These are phyloP conservation scores for Unio pictorum DNA, from an alignment of 2,888 invertebrate species.

Conservation along the genomic window DNA sequence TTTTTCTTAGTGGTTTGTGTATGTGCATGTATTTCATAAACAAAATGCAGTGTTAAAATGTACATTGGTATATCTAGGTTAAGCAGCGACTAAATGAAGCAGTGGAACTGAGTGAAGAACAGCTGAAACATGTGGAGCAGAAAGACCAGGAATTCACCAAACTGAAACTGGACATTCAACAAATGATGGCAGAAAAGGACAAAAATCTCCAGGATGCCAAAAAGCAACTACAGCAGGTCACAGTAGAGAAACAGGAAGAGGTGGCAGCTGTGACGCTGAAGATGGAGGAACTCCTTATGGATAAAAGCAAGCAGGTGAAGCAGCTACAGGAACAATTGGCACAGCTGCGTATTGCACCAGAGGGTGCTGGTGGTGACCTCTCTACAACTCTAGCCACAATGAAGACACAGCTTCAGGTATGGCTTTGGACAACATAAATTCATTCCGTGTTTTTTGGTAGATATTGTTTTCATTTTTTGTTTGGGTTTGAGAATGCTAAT, in stretches of 20 bases:
- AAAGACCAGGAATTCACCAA: conserved; percentile 46
- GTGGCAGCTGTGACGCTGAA: conserved; percentile 12
- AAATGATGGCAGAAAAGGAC: conserved; percentile 38
- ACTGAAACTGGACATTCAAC: conserved; percentile 45
- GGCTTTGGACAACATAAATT: not conserved
- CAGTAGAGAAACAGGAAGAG: conserved; percentile 21
- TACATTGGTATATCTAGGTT: conserved; percentile 6
- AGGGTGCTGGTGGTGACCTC: conserved; percentile 4
- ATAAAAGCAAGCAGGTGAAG: conserved; percentile 35
- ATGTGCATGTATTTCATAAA: too few species aligned
- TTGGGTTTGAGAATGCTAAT: too few species aligned
- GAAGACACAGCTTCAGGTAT: conserved; percentile 25
- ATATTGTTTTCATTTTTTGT: too few species aligned
- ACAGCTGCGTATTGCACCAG: conserved; percentile 14
- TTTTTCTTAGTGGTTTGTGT: too few species aligned
- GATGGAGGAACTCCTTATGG: conserved; percentile 25
- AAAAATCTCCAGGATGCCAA: conserved; percentile 23
- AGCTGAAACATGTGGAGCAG: conserved; percentile 38
- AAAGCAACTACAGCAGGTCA: conserved; percentile 20
- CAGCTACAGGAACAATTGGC: conserved; percentile 30
- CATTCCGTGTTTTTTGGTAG: too few species aligned
- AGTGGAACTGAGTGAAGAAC: conserved; percentile 42
- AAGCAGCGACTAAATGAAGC: conserved; percentile 42
- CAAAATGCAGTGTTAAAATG: too few species aligned
- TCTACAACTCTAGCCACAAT: conserved; percentile 5